Evolutionary conservation across 2,888 invertebrate genomes (phyloP), one percentile per base, ranked within the genome.

Genomic region (Drosophila incognita): DNA sequence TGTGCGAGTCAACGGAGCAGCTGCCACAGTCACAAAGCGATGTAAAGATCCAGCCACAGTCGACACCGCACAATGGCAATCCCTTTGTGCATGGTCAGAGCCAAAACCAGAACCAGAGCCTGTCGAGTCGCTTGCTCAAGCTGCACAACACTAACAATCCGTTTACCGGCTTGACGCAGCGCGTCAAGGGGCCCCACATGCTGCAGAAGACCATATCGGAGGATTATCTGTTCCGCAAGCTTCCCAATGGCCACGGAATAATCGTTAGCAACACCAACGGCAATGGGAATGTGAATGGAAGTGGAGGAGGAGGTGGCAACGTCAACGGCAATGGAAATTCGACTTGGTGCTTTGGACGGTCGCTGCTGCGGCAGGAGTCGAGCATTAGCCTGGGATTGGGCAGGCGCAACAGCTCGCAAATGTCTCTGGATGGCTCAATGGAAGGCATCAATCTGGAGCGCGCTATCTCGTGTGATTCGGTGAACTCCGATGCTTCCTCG

Each of bases 391-490:
- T 87, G 56, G 90, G 89, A 40, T 79, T 92, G 62, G 92, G 92
- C 54, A 86, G 92, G 35, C 86, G 92, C 8, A 93, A 93, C 62
- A 92, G 92, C 60, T 93, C 93, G 8, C 93, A 93, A 59, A 77
- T 78, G 13, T 93, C 93, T 0, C 71, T 93, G 62, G 92, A 91
- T 3, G 91, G 91, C 5, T 93, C 93, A 0, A 58, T 91, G 76
- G 93, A 93, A 58, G 89, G 90, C 67, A 86, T 91, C 27, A 90
- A 91, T 38, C 72, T 93, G 70, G 92, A 93, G 67, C 83, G 96
- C 71, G 97, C 96, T 0, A 94, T 96, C 82, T 96, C 96, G 31
- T 97, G 96, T 91, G 97, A 97, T 87, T 97, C 96, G 57, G 96
- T 97, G 31, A 96, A 95, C 83, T 97, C 97, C 1, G 97, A 97